Evolutionary conservation across 1,140 invertebrate genomes (phyloP), one percentile per base, ranked within the genome.

Genomic region (Ceratina japonica): DNA sequence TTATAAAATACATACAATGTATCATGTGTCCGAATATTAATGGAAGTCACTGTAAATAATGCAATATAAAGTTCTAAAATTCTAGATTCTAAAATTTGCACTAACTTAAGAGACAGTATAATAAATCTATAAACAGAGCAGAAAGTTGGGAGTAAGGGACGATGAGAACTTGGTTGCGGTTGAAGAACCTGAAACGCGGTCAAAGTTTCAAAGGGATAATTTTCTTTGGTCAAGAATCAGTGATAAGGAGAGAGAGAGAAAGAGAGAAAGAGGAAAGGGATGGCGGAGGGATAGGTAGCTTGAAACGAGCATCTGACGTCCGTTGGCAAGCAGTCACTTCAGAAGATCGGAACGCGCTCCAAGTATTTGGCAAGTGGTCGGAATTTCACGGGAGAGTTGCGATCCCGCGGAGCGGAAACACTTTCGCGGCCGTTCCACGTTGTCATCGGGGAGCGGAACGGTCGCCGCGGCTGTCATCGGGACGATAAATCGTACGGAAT

Each of bases 291-390:
- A 22, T 16, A 13, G 44, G 27, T 44, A 56, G 51, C 58, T 76
- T 76, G 51, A 70, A 78, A 71, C 66, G 68, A 58, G 59, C 52
- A 44, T 8, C 44, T 18, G 64, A 61, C 37, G 44, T 62, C 15
- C 31, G 22, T 51, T 62, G 65, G 56, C 75, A 68, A 61, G 49
- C 31, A 44, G 44, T 71, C 49, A 56, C 61, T 54, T 24, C 20
- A n/a, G 18, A 31, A 49, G 61, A 64, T 49, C 18, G 76, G 31
- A 73, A 51, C 64, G 49, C 61, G 49, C 61, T 51, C 51, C 76
- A 49, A 72, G 69, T 72, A 72, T 78, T 72, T 78, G 69, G 68
- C 76, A 78, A 78, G 66, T 51, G 76, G 76, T 73, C 51, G 76
- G 62, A 78, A 78, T 78, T 65, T 78, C 69, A 64, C 61, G 76